Evolutionary conservation across 2,888 invertebrate genomes (phyloP).

Genomic region (Abrostola tripartita): DNA sequence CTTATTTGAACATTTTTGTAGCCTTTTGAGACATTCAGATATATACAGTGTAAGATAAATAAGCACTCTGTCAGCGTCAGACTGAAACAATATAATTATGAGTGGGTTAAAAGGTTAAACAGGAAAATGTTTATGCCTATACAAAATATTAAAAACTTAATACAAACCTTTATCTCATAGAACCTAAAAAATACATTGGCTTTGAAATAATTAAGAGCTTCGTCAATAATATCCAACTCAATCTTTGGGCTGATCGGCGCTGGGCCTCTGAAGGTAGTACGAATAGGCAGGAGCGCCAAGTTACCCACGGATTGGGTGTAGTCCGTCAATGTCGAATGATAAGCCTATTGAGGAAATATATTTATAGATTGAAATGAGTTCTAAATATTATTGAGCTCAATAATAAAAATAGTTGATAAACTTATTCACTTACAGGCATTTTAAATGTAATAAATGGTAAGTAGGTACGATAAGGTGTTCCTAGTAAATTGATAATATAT

Average conservation of each 20-base stretch:
- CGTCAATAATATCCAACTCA: constrained; percentile 98
- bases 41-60: constrained; percentile 99
- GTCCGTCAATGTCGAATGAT: constrained; percentile 96
- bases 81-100: constrained; percentile 88
- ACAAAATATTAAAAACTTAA: no score
- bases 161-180: constrained; percentile 97
- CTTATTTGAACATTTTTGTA: constrained; percentile 97
- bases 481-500: no score
- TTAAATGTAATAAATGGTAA: constrained; percentile 19
- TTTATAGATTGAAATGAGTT: neutral
- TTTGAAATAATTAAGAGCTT: constrained; percentile 98
- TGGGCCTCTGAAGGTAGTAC: constrained; percentile 97
- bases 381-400: no score
- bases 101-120: neutral
- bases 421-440: constrained; percentile 65
- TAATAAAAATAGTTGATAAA: no score
- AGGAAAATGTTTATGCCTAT: neutral
- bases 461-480: no score
- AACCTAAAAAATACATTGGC: constrained; percentile 99
- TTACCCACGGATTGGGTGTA: constrained; percentile 94
- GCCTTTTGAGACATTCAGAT: constrained; percentile 98
- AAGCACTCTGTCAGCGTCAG: constrained; percentile 97
- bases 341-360: constrained; percentile 91
- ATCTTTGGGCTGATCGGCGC: constrained; percentile 91
- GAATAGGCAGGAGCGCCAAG: constrained; percentile 96